Percentiles rank a stretch among this genome's conserved stretches.
These are phyloP conservation scores for Eulemur albifrons DNA, from an alignment of 2,797 vertebrate species.

Conservation along the genomic window DNA sequence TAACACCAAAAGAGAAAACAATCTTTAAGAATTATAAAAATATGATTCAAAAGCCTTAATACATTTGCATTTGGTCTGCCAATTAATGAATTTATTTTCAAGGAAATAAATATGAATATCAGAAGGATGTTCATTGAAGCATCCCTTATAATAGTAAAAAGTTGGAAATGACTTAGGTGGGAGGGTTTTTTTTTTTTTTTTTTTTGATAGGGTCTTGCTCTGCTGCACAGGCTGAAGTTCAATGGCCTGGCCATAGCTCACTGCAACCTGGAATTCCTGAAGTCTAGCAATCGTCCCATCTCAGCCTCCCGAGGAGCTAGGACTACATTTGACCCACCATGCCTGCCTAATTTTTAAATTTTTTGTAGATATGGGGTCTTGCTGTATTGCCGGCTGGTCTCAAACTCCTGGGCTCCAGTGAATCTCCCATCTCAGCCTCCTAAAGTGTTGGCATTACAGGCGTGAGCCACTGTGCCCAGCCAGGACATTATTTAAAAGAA, in stretches of 20 bases:
- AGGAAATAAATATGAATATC: constrained; percentile 14
- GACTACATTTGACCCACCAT: neutral
- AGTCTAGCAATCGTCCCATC: neutral
- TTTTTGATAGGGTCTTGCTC: neutral
- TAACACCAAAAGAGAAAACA: neutral
- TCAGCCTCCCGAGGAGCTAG: neutral
- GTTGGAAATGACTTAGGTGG: neutral
- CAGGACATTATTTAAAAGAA: neutral
- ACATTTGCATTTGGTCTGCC: neutral
- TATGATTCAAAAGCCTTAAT: neutral
- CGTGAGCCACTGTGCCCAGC: neutral
- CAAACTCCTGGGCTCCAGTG: neutral
- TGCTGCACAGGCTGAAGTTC: neutral
- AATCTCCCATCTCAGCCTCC: neutral
- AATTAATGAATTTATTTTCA: constrained; percentile 18
- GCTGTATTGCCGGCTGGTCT: neutral
- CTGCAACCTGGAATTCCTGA: neutral
- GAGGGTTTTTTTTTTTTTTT: neutral
- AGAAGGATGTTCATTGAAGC: neutral
- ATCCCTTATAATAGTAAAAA: neutral
- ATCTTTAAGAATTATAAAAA: constrained; percentile 40
- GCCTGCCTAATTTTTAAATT: neutral
- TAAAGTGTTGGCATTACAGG: neutral
- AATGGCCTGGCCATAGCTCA: neutral
- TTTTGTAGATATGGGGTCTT: neutral